Evolutionary conservation across 2,888 invertebrate genomes (phyloP).

Genomic region (Polydrusus pterygomalis): DNA sequence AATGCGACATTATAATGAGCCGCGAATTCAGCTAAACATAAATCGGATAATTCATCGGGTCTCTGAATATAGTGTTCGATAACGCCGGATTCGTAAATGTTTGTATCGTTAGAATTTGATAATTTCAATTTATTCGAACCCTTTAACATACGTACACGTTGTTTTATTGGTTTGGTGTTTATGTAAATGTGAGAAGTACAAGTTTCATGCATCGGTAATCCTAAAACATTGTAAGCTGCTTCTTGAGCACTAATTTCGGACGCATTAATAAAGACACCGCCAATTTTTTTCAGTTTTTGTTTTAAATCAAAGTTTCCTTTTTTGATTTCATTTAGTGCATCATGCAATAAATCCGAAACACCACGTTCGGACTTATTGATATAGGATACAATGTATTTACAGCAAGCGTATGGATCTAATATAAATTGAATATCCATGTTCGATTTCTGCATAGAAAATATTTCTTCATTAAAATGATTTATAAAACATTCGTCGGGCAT

Average conservation of each 20-base stretch:
- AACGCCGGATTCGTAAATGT: conserved; percentile 15
- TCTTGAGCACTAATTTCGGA: conserved; percentile 38
- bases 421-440: background rate
- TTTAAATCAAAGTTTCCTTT: conserved; percentile 27
- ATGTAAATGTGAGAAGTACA: conserved; percentile 20
- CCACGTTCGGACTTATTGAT: conserved; percentile 33
- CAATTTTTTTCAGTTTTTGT: conserved; percentile 26
- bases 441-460: conserved; percentile 27
- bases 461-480: conserved; percentile 42
- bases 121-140: background rate
- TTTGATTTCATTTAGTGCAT: conserved; percentile 29
- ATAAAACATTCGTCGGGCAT: conserved; percentile 23
- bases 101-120: conserved; percentile 3
- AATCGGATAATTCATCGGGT: conserved; percentile 11
- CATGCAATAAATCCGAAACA: conserved; percentile 24
- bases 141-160: conserved; percentile 31
- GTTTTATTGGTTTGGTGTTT: conserved; percentile 25
- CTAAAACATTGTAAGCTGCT: conserved; percentile 31
- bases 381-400: conserved; percentile 25
- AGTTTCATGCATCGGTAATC: conserved; percentile 27
- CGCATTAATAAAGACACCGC: conserved; percentile 24
- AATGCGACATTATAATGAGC: conserved; percentile 10
- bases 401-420: background rate
- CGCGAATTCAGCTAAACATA: conserved; percentile 39
- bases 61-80: conserved; percentile 20